Percentiles rank a stretch among this genome's conserved stretches.
Conservation (phyloP, 1,140 invertebrate species). For the Drosophila pruinosa region DNA sequence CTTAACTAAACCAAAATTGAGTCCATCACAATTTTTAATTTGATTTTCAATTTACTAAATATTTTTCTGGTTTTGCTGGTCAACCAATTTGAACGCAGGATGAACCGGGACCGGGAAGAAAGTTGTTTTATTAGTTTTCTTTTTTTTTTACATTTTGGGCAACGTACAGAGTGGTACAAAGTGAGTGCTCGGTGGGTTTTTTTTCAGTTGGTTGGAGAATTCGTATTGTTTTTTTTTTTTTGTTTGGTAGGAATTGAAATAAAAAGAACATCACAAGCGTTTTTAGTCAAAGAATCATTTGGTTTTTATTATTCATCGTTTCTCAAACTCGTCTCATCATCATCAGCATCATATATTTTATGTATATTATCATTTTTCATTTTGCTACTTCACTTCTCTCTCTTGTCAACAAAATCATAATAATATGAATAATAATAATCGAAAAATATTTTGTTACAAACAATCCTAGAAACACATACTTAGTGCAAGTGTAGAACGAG, state of each 20-base stretch:
- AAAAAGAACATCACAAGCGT: slow-evolving; percentile 82
- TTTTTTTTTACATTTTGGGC: slow-evolving; percentile 33
- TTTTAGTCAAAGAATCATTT: slow-evolving; percentile 82
- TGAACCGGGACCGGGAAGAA: slow-evolving; percentile 29
- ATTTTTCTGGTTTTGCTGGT: slow-evolving; percentile 21
- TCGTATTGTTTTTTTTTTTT: slow-evolving; percentile 24
- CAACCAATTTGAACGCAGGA: slow-evolving; percentile 42
- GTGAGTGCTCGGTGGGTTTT: slow-evolving; percentile 70
- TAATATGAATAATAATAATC: slow-evolving; percentile 2
- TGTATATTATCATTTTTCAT: slow-evolving; percentile 11
- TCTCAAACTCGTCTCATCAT: slow-evolving; percentile 48
- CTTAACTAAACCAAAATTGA: slow-evolving; percentile 76
- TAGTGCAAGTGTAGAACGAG: slow-evolving; percentile 6
- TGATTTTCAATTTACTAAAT: slow-evolving; percentile 54
- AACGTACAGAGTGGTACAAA: slow-evolving; percentile 50
- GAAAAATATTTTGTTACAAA: slow-evolving; percentile 4
- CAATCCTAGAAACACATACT: slow-evolving; percentile 23
- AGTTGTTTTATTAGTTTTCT: slow-evolving; percentile 14
- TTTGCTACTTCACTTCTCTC: slow-evolving; percentile 9
- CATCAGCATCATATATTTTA: slow-evolving; percentile 15
- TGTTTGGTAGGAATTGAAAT: slow-evolving; percentile 52
- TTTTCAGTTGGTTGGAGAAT: slow-evolving; percentile 34
- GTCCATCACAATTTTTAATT: slow-evolving; percentile 82
- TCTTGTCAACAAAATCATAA: slow-evolving; percentile 46
- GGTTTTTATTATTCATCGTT: slow-evolving; percentile 76